Evolutionary conservation across 1,140 invertebrate species (phyloP), one percentile per base, ranked within the genome.

Genomic region (Microplitis demolitor): DNA sequence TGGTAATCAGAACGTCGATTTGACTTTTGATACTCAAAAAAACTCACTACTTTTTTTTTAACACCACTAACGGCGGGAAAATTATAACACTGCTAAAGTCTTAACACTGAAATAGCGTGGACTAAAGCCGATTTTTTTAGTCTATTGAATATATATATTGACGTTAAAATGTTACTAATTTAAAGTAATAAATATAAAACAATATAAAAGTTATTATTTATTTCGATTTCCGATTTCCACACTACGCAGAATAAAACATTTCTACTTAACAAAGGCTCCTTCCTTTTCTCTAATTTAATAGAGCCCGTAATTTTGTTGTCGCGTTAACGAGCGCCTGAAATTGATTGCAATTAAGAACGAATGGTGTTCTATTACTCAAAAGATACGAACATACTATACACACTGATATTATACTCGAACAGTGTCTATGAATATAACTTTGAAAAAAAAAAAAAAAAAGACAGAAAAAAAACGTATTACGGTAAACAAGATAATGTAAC

Each of bases 301-400:
- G 53, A 70, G 58, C 61, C 69, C 68, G 69, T 71, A 73, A 71
- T 71, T 70, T 63, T 63, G 63, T 73, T 73, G 72, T 69, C 68
- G 31, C 66, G 61, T 71, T 77, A 77, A 77, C 71, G 74, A 77
- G 74, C 72, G 69, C 63, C 69, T 64, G 67, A 72, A 75, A 78
- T 78, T 77, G 73, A 78, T 78, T 78, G 77, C 73, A 78, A 77
- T 78, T 76, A 78, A 74, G 71, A 45, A 72, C 66, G 66, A 74
- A 75, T 75, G 67, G 73, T 72, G 64, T 72, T 54, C 16, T 53
- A 66, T 37, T 63, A 64, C 66, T 35, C 53, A 54, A 37, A 45
- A n/a, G 33, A 53, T 72, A 66, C 51, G 53, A 53, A 63, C 35
- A 66, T 72, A 60, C 53, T 66, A 13, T 14, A 16, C 50, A 14